Evolutionary conservation across 2,888 invertebrate species (phyloP).

Genomic region (Tubiluchus corallicola): DNA sequence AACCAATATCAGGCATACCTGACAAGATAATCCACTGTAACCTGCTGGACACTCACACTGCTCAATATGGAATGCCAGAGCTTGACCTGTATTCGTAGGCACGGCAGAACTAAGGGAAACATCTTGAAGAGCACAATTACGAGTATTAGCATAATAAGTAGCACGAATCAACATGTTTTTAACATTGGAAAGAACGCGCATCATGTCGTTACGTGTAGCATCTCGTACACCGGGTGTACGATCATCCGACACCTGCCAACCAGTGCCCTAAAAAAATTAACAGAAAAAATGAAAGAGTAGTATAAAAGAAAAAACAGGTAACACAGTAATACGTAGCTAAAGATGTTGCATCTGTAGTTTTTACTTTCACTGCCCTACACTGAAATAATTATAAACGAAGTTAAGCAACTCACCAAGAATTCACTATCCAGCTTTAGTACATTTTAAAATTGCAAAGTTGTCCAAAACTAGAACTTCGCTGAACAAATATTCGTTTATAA

Average conservation of each 20-base stretch:
- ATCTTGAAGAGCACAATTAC: slow-evolving; percentile 41
- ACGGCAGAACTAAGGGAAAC: slow-evolving; percentile 69
- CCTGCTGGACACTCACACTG: slow-evolving; percentile 35
- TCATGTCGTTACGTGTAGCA: slow-evolving; percentile 1
- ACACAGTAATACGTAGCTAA: too few species aligned
- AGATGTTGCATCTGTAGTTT: too few species aligned
- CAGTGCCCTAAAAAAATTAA: too few species aligned
- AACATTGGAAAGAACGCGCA: slow-evolving; percentile 5
- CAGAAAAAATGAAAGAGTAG: too few species aligned
- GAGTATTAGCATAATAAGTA: neutral
- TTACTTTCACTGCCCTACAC: too few species aligned
- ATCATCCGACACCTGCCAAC: neutral
- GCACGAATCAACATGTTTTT: slow-evolving; percentile 5
- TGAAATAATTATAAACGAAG: too few species aligned
- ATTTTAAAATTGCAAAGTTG: too few species aligned
- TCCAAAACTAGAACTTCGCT: too few species aligned
- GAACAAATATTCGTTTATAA: too few species aligned
- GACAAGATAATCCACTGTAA: slow-evolving; percentile 36
- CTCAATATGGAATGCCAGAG: slow-evolving; percentile 46
- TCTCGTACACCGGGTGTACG: neutral
- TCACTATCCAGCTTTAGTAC: too few species aligned
- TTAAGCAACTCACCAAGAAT: too few species aligned
- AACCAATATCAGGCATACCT: slow-evolving; percentile 27
- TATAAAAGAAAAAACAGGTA: too few species aligned
- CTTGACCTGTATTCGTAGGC: slow-evolving; percentile 50